Base-by-base conservation (phyloP, 2,888 invertebrate species). In the Euzetes globulus region DNA sequence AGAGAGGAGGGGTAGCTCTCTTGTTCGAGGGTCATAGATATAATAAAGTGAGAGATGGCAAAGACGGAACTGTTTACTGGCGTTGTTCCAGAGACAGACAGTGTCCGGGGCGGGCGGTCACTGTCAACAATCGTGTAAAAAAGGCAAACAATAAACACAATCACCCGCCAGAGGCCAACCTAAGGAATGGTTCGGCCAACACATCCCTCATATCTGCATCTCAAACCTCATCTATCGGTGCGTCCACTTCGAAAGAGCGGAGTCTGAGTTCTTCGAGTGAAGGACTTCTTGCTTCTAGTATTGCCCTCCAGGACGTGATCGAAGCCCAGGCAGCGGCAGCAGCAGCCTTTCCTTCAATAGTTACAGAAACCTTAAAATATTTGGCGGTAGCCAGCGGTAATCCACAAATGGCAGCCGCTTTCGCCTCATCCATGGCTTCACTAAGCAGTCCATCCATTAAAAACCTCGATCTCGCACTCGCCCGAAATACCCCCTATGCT, bases 61-160 rank as follows among this genome's bases (percentile, higher is more conserved):
- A 79, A 74, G 79, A 79, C 71, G 79, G 79, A 11, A 79, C 79
- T 25, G 79, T 79, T 52, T 79, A 79, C 72, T 79, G 79, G 79
- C 77, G 79, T 27, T 79, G 79, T 77, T 77, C 77, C 52, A 76
- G 79, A 72, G 79, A 79, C 76, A 76, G 79, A 25, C 79, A 79
- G 47, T 79, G 79, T 76, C 79, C 79, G 70, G 79, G 79, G 41
- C 76, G 79, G 73, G 79, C 79, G 47, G 79, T 79, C 55, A 79
- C 79, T 73, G 79, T 79, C 19, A 78, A 79, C 75, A 79, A 78
- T 75, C 78, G 79, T 37, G 79, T 79, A 55, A 79, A 79, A 75
- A 79, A 79, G 75, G 79, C 79, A 33, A 79, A 79, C 58, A 79
- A 79, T 71, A 79, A 79, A 73, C 79, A 79, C 60, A 79, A 79